Conservation (phyloP, 2,797 vertebrate genomes). For the Micropoecilia bifurca region DNA sequence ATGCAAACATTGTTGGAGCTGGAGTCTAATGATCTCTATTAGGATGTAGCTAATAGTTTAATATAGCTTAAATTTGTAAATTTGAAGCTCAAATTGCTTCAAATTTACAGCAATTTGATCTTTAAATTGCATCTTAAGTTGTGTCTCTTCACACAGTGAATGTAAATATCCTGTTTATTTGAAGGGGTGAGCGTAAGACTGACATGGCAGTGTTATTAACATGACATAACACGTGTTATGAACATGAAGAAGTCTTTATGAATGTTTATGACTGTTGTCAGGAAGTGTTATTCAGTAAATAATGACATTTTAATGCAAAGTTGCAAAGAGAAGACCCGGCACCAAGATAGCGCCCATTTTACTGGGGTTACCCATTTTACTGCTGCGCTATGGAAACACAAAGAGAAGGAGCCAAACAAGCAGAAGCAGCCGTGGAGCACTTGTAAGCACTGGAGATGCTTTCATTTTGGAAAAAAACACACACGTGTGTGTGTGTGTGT, state of each 20-base stretch:
- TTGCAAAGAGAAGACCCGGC: not conserved
- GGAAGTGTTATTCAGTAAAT: no score
- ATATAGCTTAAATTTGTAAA: no score
- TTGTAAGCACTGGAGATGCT: not conserved
- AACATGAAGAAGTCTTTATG: no score
- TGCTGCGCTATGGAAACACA: not conserved
- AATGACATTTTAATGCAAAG: no score
- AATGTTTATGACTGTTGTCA: no score
- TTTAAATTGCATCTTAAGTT: not conserved
- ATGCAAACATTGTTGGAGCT: not conserved
- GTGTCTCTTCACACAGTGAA: not conserved
- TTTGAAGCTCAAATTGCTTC: no score
- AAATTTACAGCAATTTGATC: no score
- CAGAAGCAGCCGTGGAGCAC: not conserved
- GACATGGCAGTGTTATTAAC: no score
- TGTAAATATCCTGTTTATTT: not conserved
- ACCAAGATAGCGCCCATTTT: not conserved
- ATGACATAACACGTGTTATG: no score
- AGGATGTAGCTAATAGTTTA: no score
- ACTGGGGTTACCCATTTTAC: not conserved
- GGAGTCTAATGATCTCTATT: not conserved
- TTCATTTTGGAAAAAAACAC: not conserved
- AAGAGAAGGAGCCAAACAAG: not conserved
- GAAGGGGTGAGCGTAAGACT: no score
- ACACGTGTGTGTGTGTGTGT: not conserved